A percentile compares a stretch with the other conserved stretches of the same genome.
Conservation (phyloP, 2,888 invertebrate genomes). For the Ophion obscuratus region DNA sequence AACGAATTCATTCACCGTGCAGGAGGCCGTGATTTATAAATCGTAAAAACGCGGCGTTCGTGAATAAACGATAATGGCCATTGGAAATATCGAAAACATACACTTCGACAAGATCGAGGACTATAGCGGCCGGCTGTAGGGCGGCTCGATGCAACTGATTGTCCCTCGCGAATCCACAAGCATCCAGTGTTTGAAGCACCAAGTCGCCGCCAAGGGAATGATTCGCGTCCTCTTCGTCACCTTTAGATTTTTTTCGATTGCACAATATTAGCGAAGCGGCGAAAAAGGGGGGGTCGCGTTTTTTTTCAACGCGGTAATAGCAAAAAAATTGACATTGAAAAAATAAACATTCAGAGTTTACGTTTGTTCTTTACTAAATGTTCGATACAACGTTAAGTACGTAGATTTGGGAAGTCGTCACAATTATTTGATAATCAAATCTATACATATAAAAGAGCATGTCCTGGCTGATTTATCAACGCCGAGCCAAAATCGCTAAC, state of each 20-base stretch:
- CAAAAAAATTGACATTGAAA: conserved; percentile 46
- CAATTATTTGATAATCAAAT: no score
- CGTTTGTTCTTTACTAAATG: no score
- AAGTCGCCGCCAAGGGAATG: conserved; percentile 77
- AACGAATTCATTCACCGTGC: neutral
- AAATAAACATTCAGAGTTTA: no score
- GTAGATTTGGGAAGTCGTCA: no score
- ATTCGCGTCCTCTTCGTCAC: conserved; percentile 75
- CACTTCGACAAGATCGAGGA: conserved; percentile 86
- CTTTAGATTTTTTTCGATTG: conserved; percentile 61
- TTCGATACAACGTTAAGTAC: no score
- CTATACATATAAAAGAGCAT: no score
- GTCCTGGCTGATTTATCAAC: no score
- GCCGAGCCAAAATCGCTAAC: no score
- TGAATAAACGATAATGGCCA: no score
- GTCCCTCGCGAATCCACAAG: conserved; percentile 79
- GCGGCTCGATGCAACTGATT: conserved; percentile 77
- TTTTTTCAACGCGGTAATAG: no score
- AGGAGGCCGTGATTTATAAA: no score
- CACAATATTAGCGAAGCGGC: conserved; percentile 35
- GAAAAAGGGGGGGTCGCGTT: no score
- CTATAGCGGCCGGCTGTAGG: conserved; percentile 78
- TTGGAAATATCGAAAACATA: conserved; percentile 55
- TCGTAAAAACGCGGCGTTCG: neutral
- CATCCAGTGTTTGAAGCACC: conserved; percentile 78